phyloP scores from a whole-genome alignment of 2,113 vertebrate genomes.

The Bettongia penicillata region DNA sequence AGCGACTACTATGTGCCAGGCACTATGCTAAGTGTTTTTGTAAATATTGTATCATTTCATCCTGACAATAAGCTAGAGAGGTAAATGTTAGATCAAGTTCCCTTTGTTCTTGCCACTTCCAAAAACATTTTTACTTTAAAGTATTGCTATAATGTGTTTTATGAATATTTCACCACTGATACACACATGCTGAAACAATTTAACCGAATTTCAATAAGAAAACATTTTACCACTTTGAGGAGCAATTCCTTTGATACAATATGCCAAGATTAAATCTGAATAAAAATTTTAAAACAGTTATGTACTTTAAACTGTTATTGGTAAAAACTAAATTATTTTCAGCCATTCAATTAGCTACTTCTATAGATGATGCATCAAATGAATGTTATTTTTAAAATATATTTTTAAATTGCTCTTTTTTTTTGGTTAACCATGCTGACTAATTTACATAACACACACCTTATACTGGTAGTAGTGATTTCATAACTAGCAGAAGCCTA shows the following conservation, averaged over 20 bases:
- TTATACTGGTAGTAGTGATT: neutral
- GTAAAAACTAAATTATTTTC: neutral
- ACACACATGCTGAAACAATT: neutral
- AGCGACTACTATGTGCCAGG: neutral
- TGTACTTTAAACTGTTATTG: neutral
- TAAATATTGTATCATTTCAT: neutral
- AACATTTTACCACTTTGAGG: neutral
- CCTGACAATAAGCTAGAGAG: neutral
- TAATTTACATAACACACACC: neutral
- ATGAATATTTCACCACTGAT: neutral
- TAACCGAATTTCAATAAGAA: conserved; percentile 7
- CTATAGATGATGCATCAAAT: conserved; percentile 15
- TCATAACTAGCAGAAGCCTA: neutral
- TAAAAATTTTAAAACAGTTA: neutral
- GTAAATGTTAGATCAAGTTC: neutral
- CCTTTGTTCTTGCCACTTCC: neutral
- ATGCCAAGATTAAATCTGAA: neutral
- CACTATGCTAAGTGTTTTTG: neutral
- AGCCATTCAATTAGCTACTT: neutral
- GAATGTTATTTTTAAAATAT: neutral
- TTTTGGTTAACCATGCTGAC: neutral
- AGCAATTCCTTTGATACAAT: neutral
- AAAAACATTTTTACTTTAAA: neutral
- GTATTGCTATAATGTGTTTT: neutral
- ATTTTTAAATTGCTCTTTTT: neutral